phyloP scores from a whole-genome alignment of 1,140 invertebrate genomes.

The Aleiodes sp. region DNA sequence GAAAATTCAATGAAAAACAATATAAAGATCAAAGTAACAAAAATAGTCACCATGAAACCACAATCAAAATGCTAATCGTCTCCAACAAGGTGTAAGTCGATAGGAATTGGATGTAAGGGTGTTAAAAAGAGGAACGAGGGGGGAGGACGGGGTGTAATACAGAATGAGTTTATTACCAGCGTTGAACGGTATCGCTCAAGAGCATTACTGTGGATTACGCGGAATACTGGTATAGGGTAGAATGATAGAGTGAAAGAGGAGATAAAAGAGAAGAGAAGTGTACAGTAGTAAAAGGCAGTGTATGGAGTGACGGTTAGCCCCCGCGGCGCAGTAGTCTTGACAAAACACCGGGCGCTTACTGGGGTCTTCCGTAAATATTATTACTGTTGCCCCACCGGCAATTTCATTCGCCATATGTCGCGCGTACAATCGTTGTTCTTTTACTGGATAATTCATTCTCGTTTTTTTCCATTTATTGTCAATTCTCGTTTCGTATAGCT shows the following conservation, averaged over 20 bases:
- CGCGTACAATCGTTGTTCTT: constrained; percentile 54
- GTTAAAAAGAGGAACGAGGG: background rate
- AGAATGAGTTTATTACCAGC: constrained; percentile 49
- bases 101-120: constrained; percentile 62
- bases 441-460: constrained; percentile 43
- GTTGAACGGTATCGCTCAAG: constrained; percentile 54
- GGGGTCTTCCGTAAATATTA: constrained; percentile 65
- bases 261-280: constrained; percentile 21
- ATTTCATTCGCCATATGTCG: constrained; percentile 64
- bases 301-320: constrained; percentile 4
- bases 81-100: constrained; percentile 60
- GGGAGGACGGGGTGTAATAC: background rate
- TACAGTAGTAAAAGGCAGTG: background rate
- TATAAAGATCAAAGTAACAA: constrained; percentile 14
- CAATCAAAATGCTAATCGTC: constrained; percentile 64
- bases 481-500: too few species aligned
- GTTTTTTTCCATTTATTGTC: background rate
- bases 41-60: constrained; percentile 33
- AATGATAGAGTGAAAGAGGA: constrained; percentile 48
- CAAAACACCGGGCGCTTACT: constrained; percentile 61
- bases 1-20: constrained; percentile 7
- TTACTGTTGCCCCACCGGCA: constrained; percentile 62
- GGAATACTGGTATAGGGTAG: constrained; percentile 54
- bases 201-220: constrained; percentile 61
- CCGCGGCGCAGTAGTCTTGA: constrained; percentile 57